phyloP scores from a whole-genome alignment of 1,140 invertebrate genomes.

The Drosophila oshimai region DNA sequence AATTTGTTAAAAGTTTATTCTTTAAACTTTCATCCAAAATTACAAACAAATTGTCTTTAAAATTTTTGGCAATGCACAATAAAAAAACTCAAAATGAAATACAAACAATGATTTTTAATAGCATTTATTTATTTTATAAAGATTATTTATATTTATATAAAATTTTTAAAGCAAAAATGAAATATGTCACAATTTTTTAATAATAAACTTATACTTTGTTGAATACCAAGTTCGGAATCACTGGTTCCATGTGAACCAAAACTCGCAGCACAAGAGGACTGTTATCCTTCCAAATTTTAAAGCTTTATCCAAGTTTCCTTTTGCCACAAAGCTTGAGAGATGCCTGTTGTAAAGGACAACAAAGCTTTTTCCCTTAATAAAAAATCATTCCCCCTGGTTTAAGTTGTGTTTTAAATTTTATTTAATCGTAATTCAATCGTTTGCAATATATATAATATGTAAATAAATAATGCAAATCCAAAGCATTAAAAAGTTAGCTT shows the following conservation, averaged over 20 bases:
- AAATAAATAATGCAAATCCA: slow-evolving; percentile 75
- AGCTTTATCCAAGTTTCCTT: background rate
- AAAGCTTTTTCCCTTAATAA: background rate
- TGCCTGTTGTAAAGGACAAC: background rate
- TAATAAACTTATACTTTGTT: too few relatives aligned
- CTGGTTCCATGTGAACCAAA: slow-evolving; percentile 4
- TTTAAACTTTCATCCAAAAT: too few relatives aligned
- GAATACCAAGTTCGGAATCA: background rate
- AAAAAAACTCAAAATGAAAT: too few relatives aligned
- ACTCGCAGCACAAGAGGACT: background rate
- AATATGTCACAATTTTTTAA: too few relatives aligned
- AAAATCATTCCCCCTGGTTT: background rate
- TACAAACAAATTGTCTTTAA: too few relatives aligned
- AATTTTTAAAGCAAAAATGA: too few relatives aligned
- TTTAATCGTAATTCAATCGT: slow-evolving; percentile 41
- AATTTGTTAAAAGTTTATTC: too few relatives aligned
- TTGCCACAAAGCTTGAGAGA: background rate
- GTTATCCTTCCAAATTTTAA: background rate
- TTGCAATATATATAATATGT: slow-evolving; percentile 45
- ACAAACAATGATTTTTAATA: background rate
- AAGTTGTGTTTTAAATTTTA: slow-evolving; percentile 31
- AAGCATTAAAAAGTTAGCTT: slow-evolving; percentile 70
- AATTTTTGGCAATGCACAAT: too few relatives aligned
- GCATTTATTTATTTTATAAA: too few relatives aligned
- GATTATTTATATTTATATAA: too few relatives aligned